Conservation (phyloP, 1,140 invertebrate species). For the Cydia fagiglandana region DNA sequence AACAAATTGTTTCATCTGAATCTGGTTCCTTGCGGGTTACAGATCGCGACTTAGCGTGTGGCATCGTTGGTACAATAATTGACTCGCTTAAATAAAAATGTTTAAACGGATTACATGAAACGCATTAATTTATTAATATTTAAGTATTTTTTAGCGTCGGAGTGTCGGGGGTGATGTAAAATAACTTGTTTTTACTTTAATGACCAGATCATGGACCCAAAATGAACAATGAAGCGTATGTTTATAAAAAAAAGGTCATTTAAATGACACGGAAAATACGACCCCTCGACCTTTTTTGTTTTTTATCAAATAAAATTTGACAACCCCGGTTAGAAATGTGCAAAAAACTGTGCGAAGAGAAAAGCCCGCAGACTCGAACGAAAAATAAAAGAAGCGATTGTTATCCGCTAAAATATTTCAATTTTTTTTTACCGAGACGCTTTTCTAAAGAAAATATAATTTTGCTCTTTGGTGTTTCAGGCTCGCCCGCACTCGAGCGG, state of each 20-base stretch:
- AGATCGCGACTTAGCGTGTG: not conserved
- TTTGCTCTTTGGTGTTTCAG: conserved; percentile 1
- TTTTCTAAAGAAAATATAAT: not conserved
- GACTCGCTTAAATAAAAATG: not conserved
- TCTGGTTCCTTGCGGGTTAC: not conserved
- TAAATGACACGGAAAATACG: not conserved
- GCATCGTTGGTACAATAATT: not conserved
- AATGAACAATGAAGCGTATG: not conserved
- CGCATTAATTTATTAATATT: not conserved
- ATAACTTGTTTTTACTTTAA: not conserved
- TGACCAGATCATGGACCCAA: not conserved
- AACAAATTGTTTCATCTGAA: no score
- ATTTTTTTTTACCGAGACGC: not conserved
- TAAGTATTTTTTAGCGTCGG: no score
- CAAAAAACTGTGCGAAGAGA: not conserved
- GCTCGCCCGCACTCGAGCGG: conserved; percentile 32
- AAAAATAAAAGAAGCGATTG: not conserved
- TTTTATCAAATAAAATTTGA: not conserved
- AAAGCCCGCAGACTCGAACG: not conserved
- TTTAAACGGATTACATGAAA: not conserved
- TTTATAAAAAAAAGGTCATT: not conserved
- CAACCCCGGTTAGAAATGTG: not conserved
- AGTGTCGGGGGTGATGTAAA: not conserved
- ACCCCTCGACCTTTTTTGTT: not conserved
- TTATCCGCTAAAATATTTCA: conserved; percentile 9